Base-by-base conservation (phyloP, 2,888 invertebrate genomes). In the Dolichomitus sp. region DNA sequence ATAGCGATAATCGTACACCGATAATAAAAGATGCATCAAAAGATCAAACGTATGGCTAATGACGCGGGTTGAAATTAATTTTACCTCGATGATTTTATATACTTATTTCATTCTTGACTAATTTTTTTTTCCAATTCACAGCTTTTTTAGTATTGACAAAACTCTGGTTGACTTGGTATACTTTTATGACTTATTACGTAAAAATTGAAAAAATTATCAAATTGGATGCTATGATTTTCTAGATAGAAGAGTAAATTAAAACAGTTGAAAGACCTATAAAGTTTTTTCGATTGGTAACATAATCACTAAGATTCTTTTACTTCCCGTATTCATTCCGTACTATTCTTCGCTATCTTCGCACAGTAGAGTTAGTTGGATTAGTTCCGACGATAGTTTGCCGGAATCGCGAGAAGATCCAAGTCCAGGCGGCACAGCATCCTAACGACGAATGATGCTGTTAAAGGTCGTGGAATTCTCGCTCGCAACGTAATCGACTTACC, bases 401-500 rank as follows among this genome's bases (percentile, higher is more conserved):
- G 80, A 83, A 83, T 83, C 61, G 72, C 57, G n/a, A 33, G 33
- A 30, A 73, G 76, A 77, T 80, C 80, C 59, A 83, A 79, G 80
- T 73, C 68, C 45, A 45, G 54, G 69, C 57, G 76, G 37, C 48
- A 30, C 52, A 73, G 72, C 52, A 23, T 68, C 57, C 54, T 76
- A 83, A 69, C 83, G 77, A 80, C 83, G 80, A 80, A 83, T 80
- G 83, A 83, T 83, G 76, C 77, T 77, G 77, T 77, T 83, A 77
- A 83, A 73, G 83, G 76, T 80, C 80, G 68, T 80, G 69, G 54
- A 83, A 77, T 77, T 83, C 77, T 77, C 77, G 73, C 73, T 63
- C 69, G 73, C 74, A 74, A 65, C 73, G 69, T 77, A 83, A 80
- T 83, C 80, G 80, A 83, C 83, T 83, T 80, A 80, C 80, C 77